Evolutionary conservation across 2,797 vertebrate species (phyloP).

Genomic region (Botia kubotai): DNA sequence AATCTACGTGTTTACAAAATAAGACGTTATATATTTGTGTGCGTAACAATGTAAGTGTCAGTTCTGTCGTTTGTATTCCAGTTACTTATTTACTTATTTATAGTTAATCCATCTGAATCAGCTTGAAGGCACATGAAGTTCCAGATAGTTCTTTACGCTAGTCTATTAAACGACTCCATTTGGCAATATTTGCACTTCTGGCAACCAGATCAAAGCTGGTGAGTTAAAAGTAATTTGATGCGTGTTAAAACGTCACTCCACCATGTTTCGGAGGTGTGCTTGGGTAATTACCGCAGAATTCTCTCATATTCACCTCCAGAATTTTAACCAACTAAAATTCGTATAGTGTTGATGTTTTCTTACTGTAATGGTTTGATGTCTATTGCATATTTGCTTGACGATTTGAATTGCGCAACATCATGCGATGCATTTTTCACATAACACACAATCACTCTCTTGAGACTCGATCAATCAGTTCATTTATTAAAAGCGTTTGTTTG

Average conservation of each 20-base stretch:
- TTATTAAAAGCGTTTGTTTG: slow-evolving; percentile 26
- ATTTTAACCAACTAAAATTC: background rate
- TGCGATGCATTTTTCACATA: background rate
- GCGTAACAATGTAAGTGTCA: background rate
- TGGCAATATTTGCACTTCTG: slow-evolving; percentile 43
- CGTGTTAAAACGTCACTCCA: background rate
- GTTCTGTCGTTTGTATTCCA: background rate
- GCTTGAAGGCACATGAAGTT: slow-evolving; percentile 9
- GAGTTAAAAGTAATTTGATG: slow-evolving; percentile 52
- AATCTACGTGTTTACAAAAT: background rate
- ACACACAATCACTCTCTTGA: slow-evolving; percentile 6
- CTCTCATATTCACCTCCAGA: slow-evolving; percentile 27
- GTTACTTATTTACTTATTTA: background rate
- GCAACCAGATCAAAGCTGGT: slow-evolving; percentile 49
- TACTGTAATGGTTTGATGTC: background rate
- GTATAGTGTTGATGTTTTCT: background rate
- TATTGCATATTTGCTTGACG: background rate
- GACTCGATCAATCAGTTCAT: slow-evolving; percentile 4
- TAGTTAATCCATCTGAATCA: slow-evolving; percentile 9
- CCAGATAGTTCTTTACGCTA: slow-evolving; percentile 26
- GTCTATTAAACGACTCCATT: slow-evolving; percentile 49
- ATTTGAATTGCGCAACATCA: slow-evolving; percentile 3
- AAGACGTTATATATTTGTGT: background rate
- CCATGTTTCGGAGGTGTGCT: background rate
- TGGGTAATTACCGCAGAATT: slow-evolving; percentile 28